A percentile compares a stretch with the other conserved stretches of the same genome.
Evolutionary conservation across 2,797 vertebrate species (phyloP).

Genomic region (Eremophila alpestris): DNA sequence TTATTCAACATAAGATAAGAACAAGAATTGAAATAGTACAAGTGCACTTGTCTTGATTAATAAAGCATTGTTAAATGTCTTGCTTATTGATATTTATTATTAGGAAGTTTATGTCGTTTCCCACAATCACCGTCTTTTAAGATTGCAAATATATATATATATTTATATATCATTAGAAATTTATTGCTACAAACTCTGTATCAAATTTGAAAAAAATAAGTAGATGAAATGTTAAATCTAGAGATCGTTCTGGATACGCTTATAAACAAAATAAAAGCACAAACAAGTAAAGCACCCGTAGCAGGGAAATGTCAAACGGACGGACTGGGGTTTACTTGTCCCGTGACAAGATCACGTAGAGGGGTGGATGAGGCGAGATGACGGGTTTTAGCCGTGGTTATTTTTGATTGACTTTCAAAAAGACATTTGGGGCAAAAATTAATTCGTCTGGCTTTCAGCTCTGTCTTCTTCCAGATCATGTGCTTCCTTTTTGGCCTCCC

Average conservation of each 20-base stretch:
- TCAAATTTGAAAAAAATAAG: slow-evolving; percentile 65
- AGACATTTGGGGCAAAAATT: slow-evolving; percentile 44
- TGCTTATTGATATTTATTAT: slow-evolving; percentile 58
- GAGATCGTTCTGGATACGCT: neutral
- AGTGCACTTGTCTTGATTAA: slow-evolving; percentile 79
- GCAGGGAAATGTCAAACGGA: slow-evolving; percentile 39
- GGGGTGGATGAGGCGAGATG: neutral
- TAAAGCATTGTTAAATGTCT: slow-evolving; percentile 67
- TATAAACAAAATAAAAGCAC: slow-evolving; percentile 30
- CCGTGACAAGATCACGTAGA: slow-evolving; percentile 23
- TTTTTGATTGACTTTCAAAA: slow-evolving; percentile 50
- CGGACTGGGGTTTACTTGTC: slow-evolving; percentile 52
- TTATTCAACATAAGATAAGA: slow-evolving; percentile 66
- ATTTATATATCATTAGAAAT: slow-evolving; percentile 54
- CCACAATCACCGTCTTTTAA: slow-evolving; percentile 55
- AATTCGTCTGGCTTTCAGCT: slow-evolving; percentile 69
- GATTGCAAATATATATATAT: slow-evolving; percentile 42
- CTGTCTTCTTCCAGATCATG: slow-evolving; percentile 73
- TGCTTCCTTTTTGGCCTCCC: slow-evolving; percentile 75
- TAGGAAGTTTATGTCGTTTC: slow-evolving; percentile 71
- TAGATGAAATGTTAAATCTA: slow-evolving; percentile 27
- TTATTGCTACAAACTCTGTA: slow-evolving; percentile 61
- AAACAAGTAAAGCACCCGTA: slow-evolving; percentile 37
- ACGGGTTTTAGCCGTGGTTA: neutral
- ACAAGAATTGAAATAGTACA: slow-evolving; percentile 63